Evolutionary conservation across 2,888 invertebrate genomes (phyloP).

Genomic region (Dilophus febrilis): DNA sequence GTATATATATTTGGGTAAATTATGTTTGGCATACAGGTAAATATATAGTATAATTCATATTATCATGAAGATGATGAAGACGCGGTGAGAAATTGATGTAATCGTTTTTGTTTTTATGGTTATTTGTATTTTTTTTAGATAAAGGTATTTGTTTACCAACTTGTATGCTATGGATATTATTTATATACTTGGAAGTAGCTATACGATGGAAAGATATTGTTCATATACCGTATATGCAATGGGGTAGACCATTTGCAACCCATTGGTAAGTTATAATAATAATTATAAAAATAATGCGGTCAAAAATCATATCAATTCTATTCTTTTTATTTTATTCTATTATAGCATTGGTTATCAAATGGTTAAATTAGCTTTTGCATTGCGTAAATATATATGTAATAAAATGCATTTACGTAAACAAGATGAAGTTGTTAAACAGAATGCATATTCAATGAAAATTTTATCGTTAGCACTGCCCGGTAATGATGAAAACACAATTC

Average conservation of each 20-base stretch:
- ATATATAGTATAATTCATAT: background rate
- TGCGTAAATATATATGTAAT: conserved; percentile 83
- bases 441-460: conserved; percentile 86
- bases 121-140: conserved; percentile 34
- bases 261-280: conserved; percentile 56
- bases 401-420: conserved; percentile 81
- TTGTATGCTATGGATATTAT: conserved; percentile 80
- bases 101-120: no score
- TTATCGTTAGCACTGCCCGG: conserved; percentile 79
- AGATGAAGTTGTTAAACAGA: conserved; percentile 84
- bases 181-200: conserved; percentile 88
- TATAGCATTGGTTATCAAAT: conserved; percentile 79
- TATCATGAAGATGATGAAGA: background rate
- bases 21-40: conserved; percentile 94
- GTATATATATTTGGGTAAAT: conserved; percentile 98
- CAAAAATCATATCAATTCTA: background rate
- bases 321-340: background rate
- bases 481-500: conserved; percentile 20
- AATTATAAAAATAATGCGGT: background rate
- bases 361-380: conserved; percentile 88
- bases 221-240: conserved; percentile 71
- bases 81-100: background rate
- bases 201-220: conserved; percentile 68
- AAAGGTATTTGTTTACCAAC: conserved; percentile 90
- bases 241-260: conserved; percentile 90